phyloP scores from a whole-genome alignment of 1,140 invertebrate species.

The Trichogramma pretiosum region DNA sequence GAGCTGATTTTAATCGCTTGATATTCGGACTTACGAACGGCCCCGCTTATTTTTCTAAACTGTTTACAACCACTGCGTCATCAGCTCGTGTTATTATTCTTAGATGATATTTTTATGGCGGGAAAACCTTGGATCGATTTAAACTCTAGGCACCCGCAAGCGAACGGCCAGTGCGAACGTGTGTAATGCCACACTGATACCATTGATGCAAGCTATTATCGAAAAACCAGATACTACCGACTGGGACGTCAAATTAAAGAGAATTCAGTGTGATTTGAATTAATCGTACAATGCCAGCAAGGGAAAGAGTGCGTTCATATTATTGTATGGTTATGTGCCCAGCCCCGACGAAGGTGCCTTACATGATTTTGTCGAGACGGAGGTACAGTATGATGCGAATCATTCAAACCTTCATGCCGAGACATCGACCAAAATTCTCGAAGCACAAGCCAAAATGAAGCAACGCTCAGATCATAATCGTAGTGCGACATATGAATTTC shows the following conservation, averaged over 20 bases:
- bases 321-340: slow-evolving; percentile 4
- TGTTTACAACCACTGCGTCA: slow-evolving; percentile 10
- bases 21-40: slow-evolving; percentile 19
- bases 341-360: background rate
- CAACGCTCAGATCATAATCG: background rate
- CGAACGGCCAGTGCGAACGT: background rate
- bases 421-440: background rate
- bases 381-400: background rate
- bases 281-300: background rate
- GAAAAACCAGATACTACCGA: background rate
- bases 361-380: background rate
- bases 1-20: slow-evolving; percentile 10
- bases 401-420: too few species aligned
- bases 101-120: slow-evolving; percentile 17
- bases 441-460: background rate
- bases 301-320: too few species aligned
- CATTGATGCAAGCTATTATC: background rate
- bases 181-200: slow-evolving; percentile 3
- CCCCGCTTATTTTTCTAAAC: slow-evolving; percentile 17
- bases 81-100: slow-evolving; percentile 12
- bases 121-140: slow-evolving; percentile 11
- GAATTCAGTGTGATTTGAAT: slow-evolving; percentile 4
- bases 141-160: background rate
- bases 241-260: background rate
- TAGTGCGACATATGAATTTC: background rate